These are phyloP conservation scores for Perodicticus potto DNA, from an alignment of 2,797 vertebrate species.

Conservation along the genomic window DNA sequence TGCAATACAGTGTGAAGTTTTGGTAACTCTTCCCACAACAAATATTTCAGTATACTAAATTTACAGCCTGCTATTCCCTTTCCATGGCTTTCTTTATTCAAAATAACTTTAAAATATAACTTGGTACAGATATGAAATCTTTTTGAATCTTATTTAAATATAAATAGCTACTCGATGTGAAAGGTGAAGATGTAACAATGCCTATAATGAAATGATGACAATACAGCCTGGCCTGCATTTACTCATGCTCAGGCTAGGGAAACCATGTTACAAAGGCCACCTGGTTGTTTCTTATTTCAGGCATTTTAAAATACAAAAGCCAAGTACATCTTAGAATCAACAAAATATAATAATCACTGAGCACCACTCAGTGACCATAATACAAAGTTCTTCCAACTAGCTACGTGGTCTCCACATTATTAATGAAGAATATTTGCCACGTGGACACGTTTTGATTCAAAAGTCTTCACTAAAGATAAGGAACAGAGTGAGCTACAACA, in stretches of 20 bases:
- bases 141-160: background rate
- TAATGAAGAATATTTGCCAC: background rate
- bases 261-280: background rate
- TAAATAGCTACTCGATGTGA: background rate
- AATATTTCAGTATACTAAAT: background rate
- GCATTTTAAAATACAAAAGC: conserved; percentile 13
- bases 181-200: background rate
- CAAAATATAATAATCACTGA: background rate
- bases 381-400: background rate
- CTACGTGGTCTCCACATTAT: background rate
- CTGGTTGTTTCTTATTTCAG: background rate
- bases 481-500: background rate
- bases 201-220: background rate
- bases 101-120: background rate
- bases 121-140: background rate
- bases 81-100: background rate
- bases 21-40: background rate
- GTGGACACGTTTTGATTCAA: background rate
- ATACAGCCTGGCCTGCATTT: background rate
- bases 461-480: background rate
- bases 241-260: background rate
- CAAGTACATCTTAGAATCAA: background rate
- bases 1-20: background rate
- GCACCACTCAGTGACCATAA: background rate
- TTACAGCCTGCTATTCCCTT: background rate